Evolutionary conservation across 2,888 invertebrate species (phyloP), one percentile per base, ranked within the genome.

Genomic region (Lycocerus yunnanus): DNA sequence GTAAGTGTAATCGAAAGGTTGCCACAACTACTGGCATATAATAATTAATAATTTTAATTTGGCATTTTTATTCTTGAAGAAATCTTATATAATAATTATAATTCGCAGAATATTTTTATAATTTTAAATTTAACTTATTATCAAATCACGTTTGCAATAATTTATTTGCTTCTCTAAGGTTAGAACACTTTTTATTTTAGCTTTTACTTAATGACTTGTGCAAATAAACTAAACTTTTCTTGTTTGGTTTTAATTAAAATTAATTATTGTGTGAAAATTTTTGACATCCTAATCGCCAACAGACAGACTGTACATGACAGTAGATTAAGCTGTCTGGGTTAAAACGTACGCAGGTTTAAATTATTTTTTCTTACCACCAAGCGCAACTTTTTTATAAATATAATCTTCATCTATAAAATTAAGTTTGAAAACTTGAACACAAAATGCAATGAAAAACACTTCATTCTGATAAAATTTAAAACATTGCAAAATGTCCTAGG

Each of bases 281-380:
- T 63, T 20, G 61, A 63, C 18, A 63, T n/a, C 18, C 61, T 63
- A 63, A 63, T 63, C 61, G 16, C 61, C n/a, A n/a, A 20, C 61
- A 63, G 61, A 63, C 61, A 63, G 20, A 63, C 16, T 63, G 61
- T 63, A 18, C 61, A 63, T 63, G 61, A 63, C 61, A 63, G 61
- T 11, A 63, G 14, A 18, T 18, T 63, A 63, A 63, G 13, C 61
- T 63, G n/a, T n/a, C 43, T 43, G n/a, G n/a, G 43, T 43, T 43
- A 6, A 2, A 43, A 43, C 43, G 43, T 43, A 43, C n/a, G n/a
- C 43, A 43, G 5, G n/a, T 27, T 13, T 27, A 27, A n/a, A 5
- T n/a, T 43, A 43, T n/a, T 43, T 43, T 43, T 43, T 43, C n/a
- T n/a, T n/a, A 3, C 43, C n/a, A n/a, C 43, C 1, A n/a, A n/a